Evolutionary conservation across 2,797 vertebrate genomes (phyloP), one percentile per base, ranked within the genome.

Genomic region (Micromesistius poutassou): DNA sequence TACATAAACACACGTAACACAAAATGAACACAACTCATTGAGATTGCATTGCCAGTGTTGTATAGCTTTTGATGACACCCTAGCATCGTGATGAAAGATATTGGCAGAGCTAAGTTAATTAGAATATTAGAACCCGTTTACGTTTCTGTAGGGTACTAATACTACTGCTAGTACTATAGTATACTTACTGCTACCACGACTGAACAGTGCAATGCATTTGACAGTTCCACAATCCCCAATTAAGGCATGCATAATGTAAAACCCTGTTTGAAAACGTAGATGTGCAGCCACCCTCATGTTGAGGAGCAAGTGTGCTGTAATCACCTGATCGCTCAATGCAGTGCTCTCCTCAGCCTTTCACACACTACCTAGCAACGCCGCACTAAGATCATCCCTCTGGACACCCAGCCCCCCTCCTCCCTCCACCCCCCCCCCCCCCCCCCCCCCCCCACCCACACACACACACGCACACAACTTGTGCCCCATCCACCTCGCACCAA

Each of bases 261-360:
- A 19, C n/a, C 22, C 8, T 22, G 55, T 55, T 55, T 4, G 13
- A 62, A 25, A 25, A 25, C 22, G 55, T n/a, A 8, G 55, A 62
- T 8, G 55, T n/a, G 22, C 22, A 62, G 55, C 19, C 22, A 22
- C 46, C 46, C 46, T 12, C 46, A 19, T 50, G 42, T 50, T 50
- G 50, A 62, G 50, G 50, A 62, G 22, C 22, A 10, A 62, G 55
- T 33, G 30, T 19, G 19, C 31, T 80, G 80, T 93, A 92, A 94
- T 94, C 93, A 93, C 91, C 90, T 94, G 93, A 93, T 92, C 90
- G 89, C 89, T 90, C 80, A 77, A 82, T 83, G 91, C 88, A 89
- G 85, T 83, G 87, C 91, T 88, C 89, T 91, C 81, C 79, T 85
- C 77, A 30, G 82, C 85, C 90, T 92, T 92, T 93, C 84, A 77